Evolutionary conservation across 2,113 vertebrate species (phyloP).

Genomic region (Aspiorhynchus laticeps): DNA sequence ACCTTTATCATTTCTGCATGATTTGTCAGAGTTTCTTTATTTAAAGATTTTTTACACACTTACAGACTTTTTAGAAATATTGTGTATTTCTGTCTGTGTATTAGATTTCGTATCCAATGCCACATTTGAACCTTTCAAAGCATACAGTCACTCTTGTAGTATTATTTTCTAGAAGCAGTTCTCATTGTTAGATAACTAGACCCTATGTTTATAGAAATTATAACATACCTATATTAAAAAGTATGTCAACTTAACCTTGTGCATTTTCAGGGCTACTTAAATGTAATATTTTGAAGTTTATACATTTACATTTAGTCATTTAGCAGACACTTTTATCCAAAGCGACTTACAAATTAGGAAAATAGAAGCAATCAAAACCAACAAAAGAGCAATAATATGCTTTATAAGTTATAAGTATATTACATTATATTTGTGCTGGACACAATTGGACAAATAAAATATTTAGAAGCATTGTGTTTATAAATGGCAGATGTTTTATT

Average conservation of each 20-base stretch:
- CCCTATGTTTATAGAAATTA: background rate
- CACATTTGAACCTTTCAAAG: background rate
- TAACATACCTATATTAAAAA: background rate
- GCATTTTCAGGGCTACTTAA: background rate
- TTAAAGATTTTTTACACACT: background rate
- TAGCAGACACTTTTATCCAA: too few species aligned
- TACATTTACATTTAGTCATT: too few species aligned
- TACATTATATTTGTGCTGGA: background rate
- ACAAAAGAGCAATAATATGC: too few species aligned
- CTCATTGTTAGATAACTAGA: background rate
- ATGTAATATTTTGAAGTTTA: background rate
- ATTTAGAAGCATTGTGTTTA: background rate
- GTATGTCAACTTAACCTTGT: background rate
- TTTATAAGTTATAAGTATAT: background rate
- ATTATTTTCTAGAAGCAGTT: background rate
- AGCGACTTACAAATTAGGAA: too few species aligned
- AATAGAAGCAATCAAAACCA: background rate
- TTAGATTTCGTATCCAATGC: background rate
- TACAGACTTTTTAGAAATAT: background rate
- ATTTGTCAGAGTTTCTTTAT: background rate
- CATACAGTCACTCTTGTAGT: background rate
- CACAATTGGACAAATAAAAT: background rate
- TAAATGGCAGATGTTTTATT: slow-evolving; percentile 40
- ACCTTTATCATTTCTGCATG: background rate
- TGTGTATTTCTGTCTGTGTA: background rate